Evolutionary conservation across 2,888 invertebrate genomes (phyloP).

Genomic region (Oasisia sp.): DNA sequence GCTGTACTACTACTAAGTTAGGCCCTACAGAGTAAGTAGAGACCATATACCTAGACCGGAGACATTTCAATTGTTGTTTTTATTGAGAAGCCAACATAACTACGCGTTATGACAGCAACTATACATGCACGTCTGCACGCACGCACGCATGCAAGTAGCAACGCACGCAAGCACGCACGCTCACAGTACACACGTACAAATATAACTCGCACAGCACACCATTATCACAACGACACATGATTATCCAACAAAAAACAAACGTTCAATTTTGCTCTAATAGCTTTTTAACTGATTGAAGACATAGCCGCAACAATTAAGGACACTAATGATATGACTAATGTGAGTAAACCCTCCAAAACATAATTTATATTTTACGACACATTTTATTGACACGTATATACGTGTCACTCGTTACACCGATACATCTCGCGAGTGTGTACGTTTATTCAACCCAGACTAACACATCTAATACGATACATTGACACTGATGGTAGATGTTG

Average conservation of each 20-base stretch:
- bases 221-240: too few relatives aligned
- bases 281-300: too few relatives aligned
- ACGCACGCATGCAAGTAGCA: background rate
- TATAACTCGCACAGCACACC: too few relatives aligned
- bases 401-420: background rate
- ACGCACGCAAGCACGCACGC: background rate
- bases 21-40: too few relatives aligned
- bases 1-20: background rate
- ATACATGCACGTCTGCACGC: background rate
- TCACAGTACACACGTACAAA: too few relatives aligned
- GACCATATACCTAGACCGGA: too few relatives aligned
- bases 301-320: too few relatives aligned
- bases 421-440: background rate
- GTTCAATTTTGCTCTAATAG: too few relatives aligned
- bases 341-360: background rate
- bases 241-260: too few relatives aligned
- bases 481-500: background rate
- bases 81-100: background rate
- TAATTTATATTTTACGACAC: background rate
- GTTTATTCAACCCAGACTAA: background rate
- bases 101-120: background rate
- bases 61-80: background rate
- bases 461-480: background rate
- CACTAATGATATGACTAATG: background rate
- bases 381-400: background rate